Evolutionary conservation across 1,140 invertebrate species (phyloP), one percentile per base, ranked within the genome.

Genomic region (Elymnias hypermnestra): DNA sequence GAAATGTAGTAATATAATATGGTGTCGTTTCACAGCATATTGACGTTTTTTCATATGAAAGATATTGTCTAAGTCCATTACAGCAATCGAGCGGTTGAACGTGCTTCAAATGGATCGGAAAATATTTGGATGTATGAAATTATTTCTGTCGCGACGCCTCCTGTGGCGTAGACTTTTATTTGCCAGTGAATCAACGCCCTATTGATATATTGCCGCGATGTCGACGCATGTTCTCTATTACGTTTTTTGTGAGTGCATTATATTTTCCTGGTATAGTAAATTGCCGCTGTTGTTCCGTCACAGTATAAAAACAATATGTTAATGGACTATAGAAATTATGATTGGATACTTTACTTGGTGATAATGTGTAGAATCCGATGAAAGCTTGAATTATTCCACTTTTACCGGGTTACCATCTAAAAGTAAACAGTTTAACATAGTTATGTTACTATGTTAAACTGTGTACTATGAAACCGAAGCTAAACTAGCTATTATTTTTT

Each of bases 121-220:
- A 83, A 81, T 77, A 60, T 74, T 75, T 60, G 61, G 51, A 53
- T 67, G 61, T 82, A 71, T 73, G 60, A 72, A 76, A 81, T 83
- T 72, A 74, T 79, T 78, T 78, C 63, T 58, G 67, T 79, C 67
- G 67, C 71, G 63, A 45, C 71, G 58, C 71, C 70, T 76, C 72
- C 72, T 60, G 73, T 63, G 63, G 66, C 58, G 67, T 58, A 69
- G 55, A 73, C 66, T 68, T 78, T 78, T 81, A 78, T 83, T 78
- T 68, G 68, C 55, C 61, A 71, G 53, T 83, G 78, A 79, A 81
- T 81, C 79, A 83, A 79, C 74, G 56, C 72, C 75, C 74, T 66
- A 56, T 57, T 76, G 66, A 78, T 77, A 71, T 69, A 78, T 71
- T 37, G 61, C 41, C 37, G 49, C 37, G 52, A 57, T 61, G 57